Evolutionary conservation across 2,113 vertebrate genomes (phyloP).

Genomic region (Uropsilus gracilis): DNA sequence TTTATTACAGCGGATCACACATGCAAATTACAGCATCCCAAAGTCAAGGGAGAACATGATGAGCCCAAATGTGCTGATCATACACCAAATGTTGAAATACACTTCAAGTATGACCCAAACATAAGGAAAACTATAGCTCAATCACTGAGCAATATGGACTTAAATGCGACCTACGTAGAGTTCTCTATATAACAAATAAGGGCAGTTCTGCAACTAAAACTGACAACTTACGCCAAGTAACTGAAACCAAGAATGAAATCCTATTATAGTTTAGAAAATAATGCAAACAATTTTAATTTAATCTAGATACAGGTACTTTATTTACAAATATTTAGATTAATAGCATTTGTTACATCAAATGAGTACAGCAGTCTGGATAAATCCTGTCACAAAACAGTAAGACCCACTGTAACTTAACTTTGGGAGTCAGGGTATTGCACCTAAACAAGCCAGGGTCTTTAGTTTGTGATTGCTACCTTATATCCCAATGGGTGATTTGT

Average conservation of each 20-base stretch:
- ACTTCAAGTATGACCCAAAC: background rate
- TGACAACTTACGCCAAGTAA: background rate
- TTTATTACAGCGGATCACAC: conserved; percentile 51
- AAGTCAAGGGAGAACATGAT: conserved; percentile 24
- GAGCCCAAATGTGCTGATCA: background rate
- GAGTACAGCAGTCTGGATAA: conserved; percentile 90
- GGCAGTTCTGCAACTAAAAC: conserved; percentile 39
- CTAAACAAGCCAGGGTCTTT: conserved; percentile 78
- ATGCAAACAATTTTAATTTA: conserved; percentile 60
- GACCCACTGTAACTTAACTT: conserved; percentile 84
- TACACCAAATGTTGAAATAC: background rate
- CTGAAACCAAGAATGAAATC: conserved; percentile 49
- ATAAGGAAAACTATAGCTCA: background rate
- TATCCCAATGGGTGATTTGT: conserved; percentile 61
- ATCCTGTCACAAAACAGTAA: conserved; percentile 87
- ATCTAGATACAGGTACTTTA: conserved; percentile 95
- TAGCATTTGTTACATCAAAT: conserved; percentile 92
- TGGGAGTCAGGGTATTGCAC: conserved; percentile 83
- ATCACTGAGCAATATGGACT: background rate
- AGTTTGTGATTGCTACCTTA: conserved; percentile 70
- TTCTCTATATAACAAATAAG: background rate
- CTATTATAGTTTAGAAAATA: conserved; percentile 67
- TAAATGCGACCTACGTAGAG: background rate
- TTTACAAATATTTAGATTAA: conserved; percentile 96
- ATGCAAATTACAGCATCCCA: conserved; percentile 35